Evolutionary conservation across 2,113 vertebrate genomes (phyloP), one percentile per base, ranked within the genome.

Genomic region (Nothocercus nigrocapillus): DNA sequence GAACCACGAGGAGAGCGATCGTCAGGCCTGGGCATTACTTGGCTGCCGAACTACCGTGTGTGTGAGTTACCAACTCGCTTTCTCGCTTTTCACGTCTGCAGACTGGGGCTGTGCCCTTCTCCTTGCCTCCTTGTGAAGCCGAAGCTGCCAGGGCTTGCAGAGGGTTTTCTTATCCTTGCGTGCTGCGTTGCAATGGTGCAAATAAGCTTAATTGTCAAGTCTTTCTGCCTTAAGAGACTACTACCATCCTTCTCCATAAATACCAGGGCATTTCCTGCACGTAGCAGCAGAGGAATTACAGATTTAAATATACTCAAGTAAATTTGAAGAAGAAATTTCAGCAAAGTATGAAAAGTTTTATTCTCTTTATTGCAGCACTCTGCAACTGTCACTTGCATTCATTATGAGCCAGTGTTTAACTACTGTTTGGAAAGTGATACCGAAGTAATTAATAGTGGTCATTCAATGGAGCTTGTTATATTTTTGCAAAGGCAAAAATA

Each of bases 1-100:
- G 74, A 91, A 34, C 90, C 93, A 96, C 30, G 42, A 95, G 83
- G 30, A 70, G 38, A 74, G 86, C 70, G 95, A 78, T 96, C 95
- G 44, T 5, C 94, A 87, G 1, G 2, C 84, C 90, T 86, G 88
- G 93, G 85, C 77, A 62, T 62, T 4, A 38, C 88, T 87, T 84
- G 77, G 83, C 88, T 96, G 75, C 86, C 6, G 19, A 78, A 58
- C 72, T 82, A 69, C 58, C 4, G 3, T 36, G 45, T 67, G 27
- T 49, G 90, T 85, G 67, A 69, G 62, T 90, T 79, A 40, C 73
- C 44, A 56, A 56, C 79, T 61, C 61, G n/a, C 56, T 73, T 89
- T 86, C 45, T 38, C 69, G 87, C 28, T 94, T 94, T 88, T 78
- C 25, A 14, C 27, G 53, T 83, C 51, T 93, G 53, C 40, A 76